A percentile compares a stretch with the other conserved stretches of the same genome.
Evolutionary conservation across 2,888 invertebrate species (phyloP).

Genomic region (Eilema sororculum): DNA sequence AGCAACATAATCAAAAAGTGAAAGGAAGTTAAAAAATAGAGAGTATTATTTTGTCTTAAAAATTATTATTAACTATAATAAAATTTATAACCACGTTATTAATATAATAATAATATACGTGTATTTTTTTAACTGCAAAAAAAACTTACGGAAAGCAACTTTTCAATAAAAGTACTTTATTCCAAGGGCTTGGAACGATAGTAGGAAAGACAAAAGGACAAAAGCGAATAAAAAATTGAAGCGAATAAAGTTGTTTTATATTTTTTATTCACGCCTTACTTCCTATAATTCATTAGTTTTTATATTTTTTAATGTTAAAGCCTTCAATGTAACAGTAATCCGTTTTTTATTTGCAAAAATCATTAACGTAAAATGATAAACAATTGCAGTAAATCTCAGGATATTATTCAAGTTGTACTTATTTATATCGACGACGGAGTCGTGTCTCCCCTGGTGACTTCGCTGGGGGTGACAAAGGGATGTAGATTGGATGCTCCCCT

Average conservation of each 20-base stretch:
- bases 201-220: not conserved
- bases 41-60: not conserved
- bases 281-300: not conserved
- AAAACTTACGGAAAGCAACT: not conserved
- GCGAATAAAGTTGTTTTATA: not conserved
- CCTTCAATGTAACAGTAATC: not conserved
- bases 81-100: not conserved
- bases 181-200: not conserved
- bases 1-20: no score
- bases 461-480: not conserved
- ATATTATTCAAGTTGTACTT: no score
- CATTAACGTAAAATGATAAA: no score
- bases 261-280: not conserved
- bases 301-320: not conserved
- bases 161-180: not conserved
- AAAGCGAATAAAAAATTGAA: not conserved
- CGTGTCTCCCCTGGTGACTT: not conserved
- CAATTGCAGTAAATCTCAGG: no score
- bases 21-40: not conserved
- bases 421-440: no score
- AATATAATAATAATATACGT: not conserved
- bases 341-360: not conserved
- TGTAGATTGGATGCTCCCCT: not conserved
- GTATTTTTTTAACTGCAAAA: not conserved
- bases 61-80: not conserved